A percentile compares a stretch with the other conserved stretches of the same genome.
These are phyloP conservation scores for Dione vanillae DNA, from an alignment of 2,888 invertebrate species.

Conservation along the genomic window DNA sequence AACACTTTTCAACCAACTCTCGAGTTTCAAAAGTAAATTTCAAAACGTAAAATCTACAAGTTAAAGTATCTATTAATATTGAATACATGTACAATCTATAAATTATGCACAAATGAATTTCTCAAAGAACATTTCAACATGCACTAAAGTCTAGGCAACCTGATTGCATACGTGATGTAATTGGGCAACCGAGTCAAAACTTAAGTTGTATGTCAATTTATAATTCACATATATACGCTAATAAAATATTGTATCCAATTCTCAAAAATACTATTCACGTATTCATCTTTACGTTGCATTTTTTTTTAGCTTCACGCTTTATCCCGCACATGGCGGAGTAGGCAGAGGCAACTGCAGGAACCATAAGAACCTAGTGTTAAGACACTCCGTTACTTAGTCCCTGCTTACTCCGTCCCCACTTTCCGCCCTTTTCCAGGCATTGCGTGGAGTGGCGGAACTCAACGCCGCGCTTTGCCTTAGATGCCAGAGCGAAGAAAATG, in stretches of 20 bases:
- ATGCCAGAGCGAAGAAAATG: too few species aligned
- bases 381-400: too few species aligned
- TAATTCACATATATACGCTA: neutral
- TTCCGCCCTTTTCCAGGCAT: too few species aligned
- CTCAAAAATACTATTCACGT: neutral
- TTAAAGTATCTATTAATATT: constrained; percentile 27
- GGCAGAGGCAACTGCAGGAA: too few species aligned
- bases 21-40: neutral
- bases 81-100: constrained; percentile 29
- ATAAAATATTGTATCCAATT: neutral
- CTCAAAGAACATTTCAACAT: constrained; percentile 40
- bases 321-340: too few species aligned
- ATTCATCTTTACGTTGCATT: too few species aligned
- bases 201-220: constrained; percentile 15
- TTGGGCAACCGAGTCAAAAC: constrained; percentile 37
- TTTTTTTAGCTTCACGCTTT: too few species aligned
- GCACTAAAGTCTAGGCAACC: constrained; percentile 40
- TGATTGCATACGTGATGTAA: constrained; percentile 35
- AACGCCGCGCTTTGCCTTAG: too few species aligned
- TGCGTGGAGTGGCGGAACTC: too few species aligned
- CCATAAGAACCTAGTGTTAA: too few species aligned
- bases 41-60: neutral
- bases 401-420: too few species aligned
- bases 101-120: constrained; percentile 38
- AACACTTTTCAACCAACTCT: neutral